Conservation (phyloP, 2,797 vertebrate species). For the Myripristis murdjan region DNA sequence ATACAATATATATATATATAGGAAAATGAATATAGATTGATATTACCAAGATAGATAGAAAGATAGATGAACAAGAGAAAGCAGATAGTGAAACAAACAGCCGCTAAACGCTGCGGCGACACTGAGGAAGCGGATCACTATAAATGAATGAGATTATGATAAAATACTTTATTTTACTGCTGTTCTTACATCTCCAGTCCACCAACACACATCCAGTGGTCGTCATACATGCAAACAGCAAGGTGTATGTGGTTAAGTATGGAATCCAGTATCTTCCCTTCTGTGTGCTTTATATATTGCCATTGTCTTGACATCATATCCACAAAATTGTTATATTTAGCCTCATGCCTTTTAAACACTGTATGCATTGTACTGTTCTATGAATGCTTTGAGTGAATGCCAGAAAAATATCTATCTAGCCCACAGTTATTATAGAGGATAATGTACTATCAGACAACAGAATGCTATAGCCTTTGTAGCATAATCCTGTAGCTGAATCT, state of each 20-base stretch:
- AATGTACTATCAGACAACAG: slow-evolving; percentile 37
- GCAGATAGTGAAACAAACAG: slow-evolving; percentile 43
- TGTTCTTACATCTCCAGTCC: slow-evolving; percentile 46
- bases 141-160: slow-evolving; percentile 2
- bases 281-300: slow-evolving; percentile 58
- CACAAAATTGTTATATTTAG: slow-evolving; percentile 50
- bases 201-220: slow-evolving; percentile 41
- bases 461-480: slow-evolving; percentile 24
- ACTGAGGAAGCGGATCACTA: slow-evolving; percentile 35
- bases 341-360: slow-evolving; percentile 53
- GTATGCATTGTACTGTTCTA: slow-evolving; percentile 65
- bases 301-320: slow-evolving; percentile 47
- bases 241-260: slow-evolving; percentile 42
- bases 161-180: slow-evolving; percentile 42
- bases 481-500: slow-evolving; percentile 62
- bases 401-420: slow-evolving; percentile 40
- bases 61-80: slow-evolving; percentile 74
- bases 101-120: slow-evolving; percentile 39
- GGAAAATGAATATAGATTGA: slow-evolving; percentile 77
- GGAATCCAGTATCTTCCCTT: slow-evolving; percentile 73
- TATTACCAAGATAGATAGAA: slow-evolving; percentile 80
- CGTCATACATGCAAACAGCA: slow-evolving; percentile 60
- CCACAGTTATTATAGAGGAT: slow-evolving; percentile 27
- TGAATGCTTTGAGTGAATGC: slow-evolving; percentile 70
- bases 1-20: slow-evolving; percentile 72